phyloP scores from a whole-genome alignment of 2,113 vertebrate species.

The Delphinapterus leucas region DNA sequence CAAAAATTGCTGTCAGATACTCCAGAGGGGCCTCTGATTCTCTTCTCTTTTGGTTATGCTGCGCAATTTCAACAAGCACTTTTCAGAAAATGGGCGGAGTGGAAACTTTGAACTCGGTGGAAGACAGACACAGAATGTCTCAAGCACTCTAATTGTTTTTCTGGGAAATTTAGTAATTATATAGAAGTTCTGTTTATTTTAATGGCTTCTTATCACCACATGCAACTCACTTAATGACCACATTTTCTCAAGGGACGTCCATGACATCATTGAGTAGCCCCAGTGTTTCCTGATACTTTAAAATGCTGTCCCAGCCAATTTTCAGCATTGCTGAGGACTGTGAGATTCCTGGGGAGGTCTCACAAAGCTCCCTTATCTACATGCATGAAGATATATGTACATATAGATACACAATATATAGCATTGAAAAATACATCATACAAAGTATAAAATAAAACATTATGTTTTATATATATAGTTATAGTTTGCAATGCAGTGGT shows the following conservation, averaged over 20 bases:
- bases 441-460: neutral
- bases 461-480: neutral
- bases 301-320: conserved; percentile 75
- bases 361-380: neutral
- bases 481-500: neutral
- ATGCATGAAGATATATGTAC: neutral
- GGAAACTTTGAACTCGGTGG: conserved; percentile 45
- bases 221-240: conserved; percentile 84
- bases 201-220: conserved; percentile 83
- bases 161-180: conserved; percentile 78
- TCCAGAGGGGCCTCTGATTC: neutral
- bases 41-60: neutral
- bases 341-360: neutral
- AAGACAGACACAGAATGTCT: conserved; percentile 75
- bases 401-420: rapidly evolving
- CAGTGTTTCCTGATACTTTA: conserved; percentile 79
- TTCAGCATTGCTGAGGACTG: conserved; percentile 9
- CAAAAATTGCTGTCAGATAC: conserved; percentile 1
- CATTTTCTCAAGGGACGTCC: conserved; percentile 76
- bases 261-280: conserved; percentile 82
- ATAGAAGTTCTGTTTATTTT: conserved; percentile 85
- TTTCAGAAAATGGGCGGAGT: conserved; percentile 14
- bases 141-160: conserved; percentile 74
- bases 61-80: conserved; percentile 44
- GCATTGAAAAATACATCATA: neutral